Percentiles rank a stretch among this genome's conserved stretches.
Evolutionary conservation across 2,113 vertebrate species (phyloP).

Genomic region (Cepphus grylle): DNA sequence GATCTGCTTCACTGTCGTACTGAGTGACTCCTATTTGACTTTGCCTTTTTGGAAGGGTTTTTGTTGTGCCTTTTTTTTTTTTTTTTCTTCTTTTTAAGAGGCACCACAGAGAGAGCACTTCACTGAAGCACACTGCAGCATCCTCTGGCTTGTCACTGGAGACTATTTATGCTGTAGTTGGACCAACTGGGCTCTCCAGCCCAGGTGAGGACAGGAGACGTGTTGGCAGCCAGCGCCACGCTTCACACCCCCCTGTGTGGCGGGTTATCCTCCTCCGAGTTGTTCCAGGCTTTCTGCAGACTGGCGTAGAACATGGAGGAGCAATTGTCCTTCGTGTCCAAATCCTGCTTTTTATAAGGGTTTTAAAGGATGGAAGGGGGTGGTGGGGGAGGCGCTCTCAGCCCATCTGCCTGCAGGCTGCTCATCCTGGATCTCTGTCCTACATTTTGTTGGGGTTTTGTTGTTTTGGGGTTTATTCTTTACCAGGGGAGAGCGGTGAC

Average conservation of each 20-base stretch:
- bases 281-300: not conserved
- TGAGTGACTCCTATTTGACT: constrained; percentile 35
- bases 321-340: not conserved
- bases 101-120: constrained; percentile 22
- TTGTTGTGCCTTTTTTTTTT: not conserved
- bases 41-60: not conserved
- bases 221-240: rapidly evolving
- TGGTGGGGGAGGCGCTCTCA: not conserved
- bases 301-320: not conserved
- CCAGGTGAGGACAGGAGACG: rapidly evolving
- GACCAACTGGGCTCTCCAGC: not conserved
- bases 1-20: not conserved
- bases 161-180: not conserved
- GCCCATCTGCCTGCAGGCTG: not conserved
- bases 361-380: not conserved
- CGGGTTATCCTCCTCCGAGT: not conserved
- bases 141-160: not conserved
- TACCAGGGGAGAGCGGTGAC: not conserved
- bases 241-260: not conserved
- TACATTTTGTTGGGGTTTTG: not conserved
- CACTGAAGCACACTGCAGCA: constrained; percentile 32
- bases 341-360: not conserved
- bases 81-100: not conserved
- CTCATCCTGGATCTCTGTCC: not conserved
- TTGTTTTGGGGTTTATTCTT: not conserved